phyloP scores from a whole-genome alignment of 2,113 vertebrate genomes.

The zebrafish (Danio rerio) region DNA sequence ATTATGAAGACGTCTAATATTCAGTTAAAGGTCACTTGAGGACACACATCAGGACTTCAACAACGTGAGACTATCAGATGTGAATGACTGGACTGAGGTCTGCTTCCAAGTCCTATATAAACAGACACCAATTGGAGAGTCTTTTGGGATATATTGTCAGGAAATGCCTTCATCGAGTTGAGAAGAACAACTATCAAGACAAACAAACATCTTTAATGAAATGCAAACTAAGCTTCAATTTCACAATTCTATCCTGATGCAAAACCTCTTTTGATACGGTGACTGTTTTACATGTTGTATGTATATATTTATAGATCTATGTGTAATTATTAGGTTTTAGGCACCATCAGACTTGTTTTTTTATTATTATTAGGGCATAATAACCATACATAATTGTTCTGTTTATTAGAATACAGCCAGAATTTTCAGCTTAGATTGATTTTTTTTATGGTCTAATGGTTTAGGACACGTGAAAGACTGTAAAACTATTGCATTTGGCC shows the following conservation, averaged over 20 bases:
- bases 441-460: too few relatives aligned
- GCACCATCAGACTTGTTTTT: too few relatives aligned
- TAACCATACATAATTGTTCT: too few relatives aligned
- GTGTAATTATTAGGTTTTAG: not conserved
- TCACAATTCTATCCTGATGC: not conserved
- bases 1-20: too few relatives aligned
- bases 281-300: not conserved
- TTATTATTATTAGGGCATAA: too few relatives aligned
- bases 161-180: conserved; percentile 34
- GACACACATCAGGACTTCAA: not conserved
- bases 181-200: not conserved
- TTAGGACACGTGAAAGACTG: too few relatives aligned
- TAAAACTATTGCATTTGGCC: too few relatives aligned
- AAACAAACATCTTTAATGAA: conserved; percentile 1
- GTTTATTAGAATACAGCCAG: too few relatives aligned
- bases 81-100: conserved; percentile 10
- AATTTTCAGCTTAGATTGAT: too few relatives aligned
- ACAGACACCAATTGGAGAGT: not conserved
- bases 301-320: too few relatives aligned
- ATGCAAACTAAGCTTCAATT: not conserved
- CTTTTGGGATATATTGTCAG: conserved; percentile 9
- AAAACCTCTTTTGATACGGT: not conserved
- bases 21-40: not conserved
- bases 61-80: not conserved
- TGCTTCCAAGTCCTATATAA: not conserved